phyloP scores from a whole-genome alignment of 2,113 vertebrate species.

The Kryptolebias marmoratus region DNA sequence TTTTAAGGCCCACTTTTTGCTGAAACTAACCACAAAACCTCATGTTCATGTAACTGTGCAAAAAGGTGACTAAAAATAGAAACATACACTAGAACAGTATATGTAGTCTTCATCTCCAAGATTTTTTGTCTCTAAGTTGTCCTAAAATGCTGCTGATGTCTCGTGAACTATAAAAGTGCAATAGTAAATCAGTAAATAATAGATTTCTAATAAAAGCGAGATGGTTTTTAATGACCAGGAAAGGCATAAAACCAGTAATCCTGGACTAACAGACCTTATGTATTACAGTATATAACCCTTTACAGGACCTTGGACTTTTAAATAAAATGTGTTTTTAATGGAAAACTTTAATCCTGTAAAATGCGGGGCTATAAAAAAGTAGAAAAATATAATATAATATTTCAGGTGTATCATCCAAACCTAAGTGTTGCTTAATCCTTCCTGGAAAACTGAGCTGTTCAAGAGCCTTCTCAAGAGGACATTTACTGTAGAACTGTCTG shows the following conservation, averaged over 20 bases:
- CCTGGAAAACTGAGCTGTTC: constrained; percentile 68
- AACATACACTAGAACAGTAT: too few species aligned
- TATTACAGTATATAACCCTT: background rate
- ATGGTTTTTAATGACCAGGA: too few species aligned
- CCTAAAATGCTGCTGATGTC: too few species aligned
- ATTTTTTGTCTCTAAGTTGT: too few species aligned
- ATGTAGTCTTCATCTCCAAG: too few species aligned
- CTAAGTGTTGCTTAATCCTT: constrained; percentile 67
- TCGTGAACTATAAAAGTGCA: too few species aligned
- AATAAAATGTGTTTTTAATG: constrained; percentile 58
- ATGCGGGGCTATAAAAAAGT: constrained; percentile 37
- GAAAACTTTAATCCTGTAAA: constrained; percentile 37
- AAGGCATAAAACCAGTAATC: constrained; percentile 3
- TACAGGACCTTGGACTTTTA: constrained; percentile 32
- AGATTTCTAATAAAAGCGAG: too few species aligned
- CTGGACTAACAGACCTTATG: background rate
- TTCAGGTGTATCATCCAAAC: constrained; percentile 46
- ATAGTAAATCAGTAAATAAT: too few species aligned
- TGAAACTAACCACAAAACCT: too few species aligned
- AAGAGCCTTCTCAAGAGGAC: constrained; percentile 73
- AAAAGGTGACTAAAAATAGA: too few species aligned
- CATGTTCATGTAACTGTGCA: too few species aligned
- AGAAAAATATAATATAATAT: constrained; percentile 55
- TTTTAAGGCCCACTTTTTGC: too few species aligned
- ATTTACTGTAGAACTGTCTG: constrained; percentile 67